phyloP scores from a whole-genome alignment of 2,888 invertebrate genomes.

The Eupeodes luniger region DNA sequence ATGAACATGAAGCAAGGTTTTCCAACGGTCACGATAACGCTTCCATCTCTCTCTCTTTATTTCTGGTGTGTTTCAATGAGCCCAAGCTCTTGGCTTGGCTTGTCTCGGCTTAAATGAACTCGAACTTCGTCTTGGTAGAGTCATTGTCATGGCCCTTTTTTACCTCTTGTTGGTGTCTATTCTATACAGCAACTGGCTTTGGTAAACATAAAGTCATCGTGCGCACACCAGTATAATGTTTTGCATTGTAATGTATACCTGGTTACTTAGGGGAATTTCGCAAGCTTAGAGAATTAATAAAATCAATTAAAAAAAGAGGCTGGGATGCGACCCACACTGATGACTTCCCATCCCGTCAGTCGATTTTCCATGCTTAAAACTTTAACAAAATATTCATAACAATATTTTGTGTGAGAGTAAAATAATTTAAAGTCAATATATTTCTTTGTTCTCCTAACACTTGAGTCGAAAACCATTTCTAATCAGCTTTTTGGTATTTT shows the following conservation, averaged over 20 bases:
- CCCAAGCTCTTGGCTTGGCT: not conserved
- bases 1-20: conserved; percentile 73
- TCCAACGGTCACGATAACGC: conserved; percentile 60
- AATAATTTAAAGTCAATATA: too few species aligned
- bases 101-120: conserved; percentile 58
- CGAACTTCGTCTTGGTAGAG: conserved; percentile 64
- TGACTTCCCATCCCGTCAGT: too few species aligned
- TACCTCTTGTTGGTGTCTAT: conserved; percentile 15
- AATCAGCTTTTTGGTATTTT: too few species aligned
- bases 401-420: too few species aligned
- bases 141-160: conserved; percentile 75
- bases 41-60: conserved; percentile 42
- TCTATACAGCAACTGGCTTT: not conserved
- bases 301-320: too few species aligned
- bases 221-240: conserved; percentile 42
- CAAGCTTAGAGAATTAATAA: not conserved
- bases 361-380: too few species aligned
- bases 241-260: not conserved
- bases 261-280: not conserved
- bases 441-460: too few species aligned
- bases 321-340: too few species aligned
- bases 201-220: conserved; percentile 13
- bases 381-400: too few species aligned
- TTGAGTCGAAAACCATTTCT: too few species aligned
- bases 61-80: conserved; percentile 34